Conservation (phyloP, 2,797 vertebrate species). For the Botia almorhae region DNA sequence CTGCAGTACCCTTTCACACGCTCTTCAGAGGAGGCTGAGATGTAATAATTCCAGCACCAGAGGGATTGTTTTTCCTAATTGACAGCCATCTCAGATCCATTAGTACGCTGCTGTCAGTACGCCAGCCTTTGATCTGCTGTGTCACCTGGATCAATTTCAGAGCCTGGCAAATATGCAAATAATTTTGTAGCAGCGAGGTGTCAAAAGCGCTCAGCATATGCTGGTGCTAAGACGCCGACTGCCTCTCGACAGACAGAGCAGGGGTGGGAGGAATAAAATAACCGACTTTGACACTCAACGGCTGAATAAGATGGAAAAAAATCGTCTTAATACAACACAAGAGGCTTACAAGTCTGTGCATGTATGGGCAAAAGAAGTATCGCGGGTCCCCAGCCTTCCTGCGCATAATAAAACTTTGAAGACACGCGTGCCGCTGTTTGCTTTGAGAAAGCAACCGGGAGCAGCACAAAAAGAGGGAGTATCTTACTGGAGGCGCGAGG, state of each 20-base stretch:
- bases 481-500: constrained; percentile 51
- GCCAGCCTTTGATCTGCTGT: constrained; percentile 33
- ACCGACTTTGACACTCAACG: constrained; percentile 27
- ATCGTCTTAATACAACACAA: constrained; percentile 55
- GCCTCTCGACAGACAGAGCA: constrained; percentile 35
- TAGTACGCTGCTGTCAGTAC: constrained; percentile 35
- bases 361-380: constrained; percentile 45
- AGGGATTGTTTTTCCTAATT: constrained; percentile 41
- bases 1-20: constrained; percentile 28
- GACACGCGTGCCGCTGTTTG: constrained; percentile 63
- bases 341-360: constrained; percentile 53
- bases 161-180: constrained; percentile 43
- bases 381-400: constrained; percentile 52
- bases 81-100: constrained; percentile 43
- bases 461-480: constrained; percentile 50
- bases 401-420: constrained; percentile 63
- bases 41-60: constrained; percentile 27
- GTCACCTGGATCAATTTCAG: constrained; percentile 46
- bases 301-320: constrained; percentile 21
- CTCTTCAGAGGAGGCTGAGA: neutral
- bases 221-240: constrained; percentile 25
- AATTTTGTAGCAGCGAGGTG: constrained; percentile 38
- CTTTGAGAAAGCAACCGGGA: constrained; percentile 67
- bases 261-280: constrained; percentile 27
- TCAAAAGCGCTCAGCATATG: constrained; percentile 42